phyloP scores from a whole-genome alignment of 2,113 vertebrate genomes.

The Sander lucioperca region DNA sequence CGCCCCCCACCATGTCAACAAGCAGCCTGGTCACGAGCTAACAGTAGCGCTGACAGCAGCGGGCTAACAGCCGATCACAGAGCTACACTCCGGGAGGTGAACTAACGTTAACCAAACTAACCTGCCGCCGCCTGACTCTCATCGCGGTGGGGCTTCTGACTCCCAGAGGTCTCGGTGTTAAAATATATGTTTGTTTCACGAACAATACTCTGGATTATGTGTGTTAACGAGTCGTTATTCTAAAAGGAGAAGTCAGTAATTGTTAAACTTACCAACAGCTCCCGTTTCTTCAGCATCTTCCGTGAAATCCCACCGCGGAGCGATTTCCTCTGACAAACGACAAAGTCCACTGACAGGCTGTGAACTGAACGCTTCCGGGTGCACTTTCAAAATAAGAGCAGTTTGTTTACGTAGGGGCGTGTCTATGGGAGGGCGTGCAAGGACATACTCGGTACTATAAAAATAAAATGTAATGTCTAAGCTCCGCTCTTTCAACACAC shows the following conservation, averaged over 20 bases:
- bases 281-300: constrained; percentile 86
- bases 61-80: constrained; percentile 28
- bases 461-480: too few species aligned
- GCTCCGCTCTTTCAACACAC: too few species aligned
- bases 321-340: not conserved
- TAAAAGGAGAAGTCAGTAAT: not conserved
- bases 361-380: not conserved
- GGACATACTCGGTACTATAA: too few species aligned
- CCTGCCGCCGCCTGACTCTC: not conserved
- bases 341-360: constrained; percentile 1
- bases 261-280: constrained; percentile 81
- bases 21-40: not conserved
- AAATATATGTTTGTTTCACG: fast-evolving
- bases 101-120: constrained; percentile 9
- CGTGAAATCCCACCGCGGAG: constrained; percentile 58
- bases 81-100: constrained; percentile 7
- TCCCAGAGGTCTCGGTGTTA: not conserved
- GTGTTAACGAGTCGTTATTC: fast-evolving
- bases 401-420: not conserved
- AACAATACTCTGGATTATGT: fast-evolving
- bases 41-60: constrained; percentile 28
- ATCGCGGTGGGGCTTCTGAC: not conserved
- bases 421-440: too few species aligned
- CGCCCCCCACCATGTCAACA: not conserved
- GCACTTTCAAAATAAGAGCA: constrained; percentile 32